Base-by-base conservation (phyloP, 1,140 invertebrate genomes). In the Heliconius nattereri region DNA sequence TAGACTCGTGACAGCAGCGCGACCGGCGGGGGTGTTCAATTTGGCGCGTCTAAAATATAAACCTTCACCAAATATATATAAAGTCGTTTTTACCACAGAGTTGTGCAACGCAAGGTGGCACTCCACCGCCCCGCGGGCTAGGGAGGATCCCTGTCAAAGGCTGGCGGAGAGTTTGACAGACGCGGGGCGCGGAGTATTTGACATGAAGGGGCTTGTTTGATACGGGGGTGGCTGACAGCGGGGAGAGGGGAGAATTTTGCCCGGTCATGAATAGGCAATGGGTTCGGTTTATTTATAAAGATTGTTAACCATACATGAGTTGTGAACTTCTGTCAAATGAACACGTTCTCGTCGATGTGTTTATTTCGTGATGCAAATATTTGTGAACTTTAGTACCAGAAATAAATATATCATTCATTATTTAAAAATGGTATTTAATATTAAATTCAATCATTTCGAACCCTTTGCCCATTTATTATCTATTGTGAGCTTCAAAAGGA, bases 141-240 rank as follows among this genome's bases (percentile, higher is more conserved):
- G 92, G 92, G 92, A 91, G 92, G 92, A 92, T 92, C 92, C 92
- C 89, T 94, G 92, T 94, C 92, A 94, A 94, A 94, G 91, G 90
- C 88, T 93, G 91, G 89, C 90, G 92, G 93, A 94, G 92, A 94
- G 92, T 94, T 94, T 94, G 92, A 94, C 92, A 94, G 92, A 92
- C 92, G 91, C 92, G 91, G 92, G 92, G 92, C 88, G 91, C 88
- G 91, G 92, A 94, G 92, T 93, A 91, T 94, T 94, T 94, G 92
- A 94, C 92, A 93, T 94, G 93, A 93, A 94, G 93, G 93, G 93
- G 93, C 93, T 93, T 93, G 93, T 93, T 93, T 94, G 93, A 93
- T 94, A 93, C 92, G 90, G 90, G 91, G 91, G 90, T 86, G 90
- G 83, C 85, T 86, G 87, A 85, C 85, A 84, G 84, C 85, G 86